Evolutionary conservation across 2,888 invertebrate genomes (phyloP).

Genomic region (Dusona sp.): DNA sequence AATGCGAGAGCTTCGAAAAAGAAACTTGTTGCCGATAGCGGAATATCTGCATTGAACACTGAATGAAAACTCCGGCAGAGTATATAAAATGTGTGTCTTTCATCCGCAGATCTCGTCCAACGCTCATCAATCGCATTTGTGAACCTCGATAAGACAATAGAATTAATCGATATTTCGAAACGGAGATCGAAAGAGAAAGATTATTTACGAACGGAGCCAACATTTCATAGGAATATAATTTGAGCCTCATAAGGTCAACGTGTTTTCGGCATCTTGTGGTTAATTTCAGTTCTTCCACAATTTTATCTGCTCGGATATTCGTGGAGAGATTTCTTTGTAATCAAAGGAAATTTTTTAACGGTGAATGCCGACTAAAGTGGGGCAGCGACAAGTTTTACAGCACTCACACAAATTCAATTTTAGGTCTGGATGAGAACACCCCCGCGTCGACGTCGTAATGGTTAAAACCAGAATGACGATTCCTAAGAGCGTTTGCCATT

Average conservation of each 20-base stretch:
- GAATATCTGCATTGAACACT: neutral
- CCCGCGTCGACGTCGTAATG: neutral
- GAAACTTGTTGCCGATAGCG: conserved; percentile 30
- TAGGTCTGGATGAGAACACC: neutral
- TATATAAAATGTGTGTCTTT: neutral
- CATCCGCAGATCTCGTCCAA: neutral
- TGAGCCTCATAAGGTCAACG: neutral
- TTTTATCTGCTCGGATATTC: neutral
- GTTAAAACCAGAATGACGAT: neutral
- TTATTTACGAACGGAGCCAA: too few species aligned
- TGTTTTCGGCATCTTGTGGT: neutral
- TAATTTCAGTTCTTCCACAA: neutral
- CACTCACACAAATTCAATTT: neutral
- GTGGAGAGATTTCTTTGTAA: neutral
- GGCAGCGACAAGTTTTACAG: too few species aligned
- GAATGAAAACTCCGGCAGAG: neutral
- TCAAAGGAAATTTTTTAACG: neutral
- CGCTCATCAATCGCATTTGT: neutral
- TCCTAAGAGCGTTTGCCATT: neutral
- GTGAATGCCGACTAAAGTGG: too few species aligned
- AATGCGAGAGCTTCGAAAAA: conserved; percentile 21
- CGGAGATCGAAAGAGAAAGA: neutral
- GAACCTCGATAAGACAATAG: neutral
- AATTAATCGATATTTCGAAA: neutral
- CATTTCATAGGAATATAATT: neutral